phyloP scores from a whole-genome alignment of 53 echinoderm and acorn worm species.

The Mesocentrotus franciscanus region DNA sequence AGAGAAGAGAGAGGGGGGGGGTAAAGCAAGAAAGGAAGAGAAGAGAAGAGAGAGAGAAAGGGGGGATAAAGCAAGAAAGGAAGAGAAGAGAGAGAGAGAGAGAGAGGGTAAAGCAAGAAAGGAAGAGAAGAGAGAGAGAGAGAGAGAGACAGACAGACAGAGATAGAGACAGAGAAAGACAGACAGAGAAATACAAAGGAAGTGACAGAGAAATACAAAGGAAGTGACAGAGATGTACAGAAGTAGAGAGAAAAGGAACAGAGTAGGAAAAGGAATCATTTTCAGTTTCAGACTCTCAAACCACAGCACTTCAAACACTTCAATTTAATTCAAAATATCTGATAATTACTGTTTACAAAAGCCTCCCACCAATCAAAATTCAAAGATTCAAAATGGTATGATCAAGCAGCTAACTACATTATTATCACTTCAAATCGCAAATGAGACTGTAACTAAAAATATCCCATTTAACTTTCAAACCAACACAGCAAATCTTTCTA shows the following conservation, averaged over 20 bases:
- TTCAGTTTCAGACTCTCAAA: not conserved
- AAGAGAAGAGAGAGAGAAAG: too few species aligned
- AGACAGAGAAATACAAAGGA: not conserved
- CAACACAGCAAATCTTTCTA: not conserved
- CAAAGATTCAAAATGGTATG: not conserved
- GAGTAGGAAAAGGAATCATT: not conserved
- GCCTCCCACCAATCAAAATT: not conserved
- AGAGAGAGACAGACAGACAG: too few species aligned
- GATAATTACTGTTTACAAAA: not conserved
- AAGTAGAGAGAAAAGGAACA: not conserved
- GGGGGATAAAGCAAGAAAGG: too few species aligned
- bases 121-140: too few species aligned
- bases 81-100: too few species aligned
- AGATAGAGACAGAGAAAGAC: not conserved
- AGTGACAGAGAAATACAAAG: not conserved
- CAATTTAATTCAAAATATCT: not conserved
- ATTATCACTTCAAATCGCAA: not conserved
- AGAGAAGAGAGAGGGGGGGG: not conserved
- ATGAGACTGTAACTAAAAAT: not conserved
- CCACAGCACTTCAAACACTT: slow-evolving; percentile 4
- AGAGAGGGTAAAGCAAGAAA: too few species aligned
- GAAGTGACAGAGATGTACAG: not conserved
- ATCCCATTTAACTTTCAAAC: not conserved
- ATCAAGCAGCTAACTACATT: not conserved
- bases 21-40: not conserved